Evolutionary conservation across 2,888 invertebrate species (phyloP), one percentile per base, ranked within the genome.

Genomic region (Plebejus anna): DNA sequence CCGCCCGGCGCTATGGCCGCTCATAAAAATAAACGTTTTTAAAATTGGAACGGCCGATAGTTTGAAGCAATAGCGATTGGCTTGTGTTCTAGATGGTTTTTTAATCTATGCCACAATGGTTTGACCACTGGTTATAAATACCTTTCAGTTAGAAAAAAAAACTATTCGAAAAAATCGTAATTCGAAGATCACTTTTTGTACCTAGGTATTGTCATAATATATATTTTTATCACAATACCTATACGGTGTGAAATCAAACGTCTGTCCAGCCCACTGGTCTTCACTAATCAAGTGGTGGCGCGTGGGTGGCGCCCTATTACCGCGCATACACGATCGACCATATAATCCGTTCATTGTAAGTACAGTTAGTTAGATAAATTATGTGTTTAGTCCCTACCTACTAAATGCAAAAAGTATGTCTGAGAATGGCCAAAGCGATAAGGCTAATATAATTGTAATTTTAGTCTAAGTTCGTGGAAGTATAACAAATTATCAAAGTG

Each of bases 1-100:
- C 79, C 78, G 76, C 71, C 72, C 75, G 51, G 51, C 51, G 55
- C 32, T 73, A 73, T 73, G 32, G 73, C 32, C 73, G 51, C 51
- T 73, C 73, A 73, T 73, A 73, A 73, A 73, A 73, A 73, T 73
- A 72, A 72, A 72, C 22, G 73, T 55, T 73, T 55, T 73, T 55
- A 73, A 73, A 73, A 32, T 71, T 42, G 73, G 28, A 73, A 51
- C 13, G 36, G 71, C 38, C 71, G 28, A 70, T 70, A 32, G 70
- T 70, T 70, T 16, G 13, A 38, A n/a, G n/a, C 38, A 70, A 70
- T 70, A 11, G 55, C 51, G n/a, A 70, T 7, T 7, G 13, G 57
- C n/a, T 59, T 59, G 6, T 59, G 57, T 59, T 59, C 6, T 59
- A 16, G 11, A n/a, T 16, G 13, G 51, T 51, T 51, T 51, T 51